Evolutionary conservation across 1,140 invertebrate species (phyloP).

Genomic region (Hydropsyche tenuis): DNA sequence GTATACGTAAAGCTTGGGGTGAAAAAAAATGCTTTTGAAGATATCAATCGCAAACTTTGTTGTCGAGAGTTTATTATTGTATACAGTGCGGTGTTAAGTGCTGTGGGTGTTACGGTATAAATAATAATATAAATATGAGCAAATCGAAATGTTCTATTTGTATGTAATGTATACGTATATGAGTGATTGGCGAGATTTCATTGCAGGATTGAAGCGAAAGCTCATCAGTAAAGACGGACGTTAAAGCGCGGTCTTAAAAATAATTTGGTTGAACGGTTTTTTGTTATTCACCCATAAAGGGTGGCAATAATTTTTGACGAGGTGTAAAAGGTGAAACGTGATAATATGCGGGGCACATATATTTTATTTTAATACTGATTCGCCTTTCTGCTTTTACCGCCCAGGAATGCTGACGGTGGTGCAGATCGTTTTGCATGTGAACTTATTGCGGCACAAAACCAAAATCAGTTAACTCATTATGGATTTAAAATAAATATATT

Average conservation of each 20-base stretch:
- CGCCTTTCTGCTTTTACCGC: conserved; percentile 12
- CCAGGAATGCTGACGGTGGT: conserved; percentile 24
- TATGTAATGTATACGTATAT: too few species aligned
- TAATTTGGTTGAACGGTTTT: neutral
- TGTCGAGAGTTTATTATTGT: neutral
- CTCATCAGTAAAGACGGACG: too few species aligned
- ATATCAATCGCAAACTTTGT: neutral
- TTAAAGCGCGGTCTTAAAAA: neutral
- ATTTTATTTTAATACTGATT: conserved; percentile 10
- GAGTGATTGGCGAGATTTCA: too few species aligned
- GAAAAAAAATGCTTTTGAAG: conserved; percentile 27
- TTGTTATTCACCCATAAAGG: conserved; percentile 13
- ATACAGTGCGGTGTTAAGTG: too few species aligned
- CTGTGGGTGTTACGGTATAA: too few species aligned
- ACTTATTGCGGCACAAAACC: neutral
- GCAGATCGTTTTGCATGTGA: neutral
- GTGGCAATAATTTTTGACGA: conserved; percentile 18
- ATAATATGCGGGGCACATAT: conserved; percentile 27
- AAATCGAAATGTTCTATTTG: too few species aligned
- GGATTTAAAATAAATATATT: neutral
- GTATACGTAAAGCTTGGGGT: neutral
- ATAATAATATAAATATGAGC: too few species aligned
- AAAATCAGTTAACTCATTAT: neutral
- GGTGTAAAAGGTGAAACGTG: conserved; percentile 24
- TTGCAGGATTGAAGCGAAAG: too few species aligned